Percentiles rank a stretch among this genome's conserved stretches.
Conservation (phyloP, 2,113 vertebrate species). For the Cairina moschata region DNA sequence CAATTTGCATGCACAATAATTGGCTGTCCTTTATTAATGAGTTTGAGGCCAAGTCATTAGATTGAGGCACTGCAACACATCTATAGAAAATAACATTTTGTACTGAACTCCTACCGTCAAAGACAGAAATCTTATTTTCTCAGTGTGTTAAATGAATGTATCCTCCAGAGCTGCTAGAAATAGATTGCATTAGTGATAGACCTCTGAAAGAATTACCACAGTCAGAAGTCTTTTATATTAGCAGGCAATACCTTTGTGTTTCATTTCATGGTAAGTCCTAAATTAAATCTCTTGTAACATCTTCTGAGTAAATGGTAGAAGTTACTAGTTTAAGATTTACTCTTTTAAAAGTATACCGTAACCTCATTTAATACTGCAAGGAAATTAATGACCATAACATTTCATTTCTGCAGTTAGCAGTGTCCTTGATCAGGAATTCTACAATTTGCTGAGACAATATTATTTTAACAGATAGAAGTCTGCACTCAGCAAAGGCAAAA, state of each 20-base stretch:
- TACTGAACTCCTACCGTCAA: background rate
- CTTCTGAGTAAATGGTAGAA: background rate
- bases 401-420: background rate
- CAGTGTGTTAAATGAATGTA: background rate
- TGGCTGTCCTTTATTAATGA: background rate
- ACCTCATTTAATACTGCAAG: background rate
- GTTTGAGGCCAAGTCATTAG: background rate
- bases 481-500: background rate
- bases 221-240: conserved; percentile 17
- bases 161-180: conserved; percentile 14
- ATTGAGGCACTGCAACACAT: background rate
- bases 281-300: conserved; percentile 21
- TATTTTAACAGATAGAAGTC: background rate
- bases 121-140: conserved; percentile 43
- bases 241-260: conserved; percentile 3
- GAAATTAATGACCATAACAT: conserved; percentile 40
- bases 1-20: background rate
- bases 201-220: conserved; percentile 10
- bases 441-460: conserved; percentile 8
- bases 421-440: conserved; percentile 6
- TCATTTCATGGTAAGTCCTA: conserved; percentile 13
- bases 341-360: background rate
- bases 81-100: background rate
- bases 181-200: background rate
- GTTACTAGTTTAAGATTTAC: conserved; percentile 27